phyloP scores from a whole-genome alignment of 2,797 vertebrate species.

The Botia almorhae region DNA sequence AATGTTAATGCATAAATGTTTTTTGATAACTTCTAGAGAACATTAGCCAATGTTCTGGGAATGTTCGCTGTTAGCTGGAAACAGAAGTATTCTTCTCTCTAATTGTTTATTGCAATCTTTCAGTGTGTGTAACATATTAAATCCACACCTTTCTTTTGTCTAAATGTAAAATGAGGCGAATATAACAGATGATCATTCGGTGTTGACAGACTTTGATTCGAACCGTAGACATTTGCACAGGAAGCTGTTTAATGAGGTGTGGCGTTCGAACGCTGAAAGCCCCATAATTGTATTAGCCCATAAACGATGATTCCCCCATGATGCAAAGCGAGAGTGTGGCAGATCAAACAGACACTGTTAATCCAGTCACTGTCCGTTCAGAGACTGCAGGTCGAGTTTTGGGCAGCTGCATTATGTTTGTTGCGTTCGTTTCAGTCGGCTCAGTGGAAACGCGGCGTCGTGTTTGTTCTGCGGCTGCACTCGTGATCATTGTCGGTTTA shows the following conservation, averaged over 20 bases:
- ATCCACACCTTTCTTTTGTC: constrained; percentile 3
- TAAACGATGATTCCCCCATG: constrained; percentile 21
- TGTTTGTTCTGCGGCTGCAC: constrained; percentile 35
- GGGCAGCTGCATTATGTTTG: constrained; percentile 41
- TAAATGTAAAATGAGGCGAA: constrained; percentile 32
- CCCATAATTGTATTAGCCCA: constrained; percentile 42
- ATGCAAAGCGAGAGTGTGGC: background rate
- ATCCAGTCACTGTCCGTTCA: constrained; percentile 24
- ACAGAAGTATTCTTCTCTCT: constrained; percentile 12
- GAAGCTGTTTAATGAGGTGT: constrained; percentile 51
- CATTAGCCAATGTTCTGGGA: too few species aligned
- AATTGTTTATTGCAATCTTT: constrained; percentile 8
- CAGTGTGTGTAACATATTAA: constrained; percentile 11
- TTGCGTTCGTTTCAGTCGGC: constrained; percentile 50
- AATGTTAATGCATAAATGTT: too few species aligned
- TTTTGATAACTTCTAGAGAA: too few species aligned
- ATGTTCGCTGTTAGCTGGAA: too few species aligned
- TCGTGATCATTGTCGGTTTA: constrained; percentile 33
- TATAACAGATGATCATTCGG: constrained; percentile 42
- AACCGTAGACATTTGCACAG: constrained; percentile 47
- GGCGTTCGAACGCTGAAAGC: constrained; percentile 30
- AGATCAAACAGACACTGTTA: constrained; percentile 4
- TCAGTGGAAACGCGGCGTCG: constrained; percentile 42
- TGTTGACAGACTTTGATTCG: constrained; percentile 45
- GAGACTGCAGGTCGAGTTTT: constrained; percentile 35